Base-by-base conservation (phyloP, 30 jellyfish, hydroid and myxozoan species). In the Aurelia aurita complex sp. Pacific region DNA sequence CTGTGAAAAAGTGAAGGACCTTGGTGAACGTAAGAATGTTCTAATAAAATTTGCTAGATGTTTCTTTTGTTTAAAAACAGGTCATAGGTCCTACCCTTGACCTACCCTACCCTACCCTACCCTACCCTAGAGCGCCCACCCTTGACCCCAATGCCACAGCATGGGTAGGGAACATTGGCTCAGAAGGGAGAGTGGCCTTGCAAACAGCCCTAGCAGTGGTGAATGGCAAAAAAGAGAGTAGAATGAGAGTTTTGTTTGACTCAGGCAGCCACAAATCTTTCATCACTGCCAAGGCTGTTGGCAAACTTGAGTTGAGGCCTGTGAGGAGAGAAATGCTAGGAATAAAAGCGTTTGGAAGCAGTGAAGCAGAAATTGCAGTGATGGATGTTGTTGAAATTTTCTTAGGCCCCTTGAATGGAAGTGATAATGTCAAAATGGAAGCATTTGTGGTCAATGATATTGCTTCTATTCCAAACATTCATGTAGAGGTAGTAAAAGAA, bases 131-230 rank as follows among this genome's bases (percentile, higher is more conserved):
- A 0, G 81, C 81, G 61, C 77, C 77, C 18, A 13, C 77, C 77
- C 77, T 67, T 12, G 33, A 67, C 33, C 77, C 77, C 33, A 67
- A 15, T 67, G 42, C 77, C 35, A 67, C 77, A 16, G 1, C 86
- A n/a, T 75, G 86, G 76, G 86, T 75, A 43, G 86, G 75, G 40
- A 75, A 19, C 53, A 75, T 81, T 75, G 86, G 42, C 79, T 75
- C 86, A 23, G 94, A 85, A 73, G 88, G 94, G 88, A 76, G 82
- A 61, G 82, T 85, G 82, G 94, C 94, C 83, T 55, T 85, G 88
- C 94, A 72, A 42, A 72, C 92, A 36, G 94, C 88, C 67, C 73
- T 73, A 62, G 94, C 94, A 18, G 75, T 60, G 73, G 88, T 74
- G 82, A 64, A 85, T 73, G 88, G 82, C 73, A 85, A 73, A 46